Evolutionary conservation across 2,797 vertebrate species (phyloP), one percentile per base, ranked within the genome.

Genomic region (Babyrousa celebensis): DNA sequence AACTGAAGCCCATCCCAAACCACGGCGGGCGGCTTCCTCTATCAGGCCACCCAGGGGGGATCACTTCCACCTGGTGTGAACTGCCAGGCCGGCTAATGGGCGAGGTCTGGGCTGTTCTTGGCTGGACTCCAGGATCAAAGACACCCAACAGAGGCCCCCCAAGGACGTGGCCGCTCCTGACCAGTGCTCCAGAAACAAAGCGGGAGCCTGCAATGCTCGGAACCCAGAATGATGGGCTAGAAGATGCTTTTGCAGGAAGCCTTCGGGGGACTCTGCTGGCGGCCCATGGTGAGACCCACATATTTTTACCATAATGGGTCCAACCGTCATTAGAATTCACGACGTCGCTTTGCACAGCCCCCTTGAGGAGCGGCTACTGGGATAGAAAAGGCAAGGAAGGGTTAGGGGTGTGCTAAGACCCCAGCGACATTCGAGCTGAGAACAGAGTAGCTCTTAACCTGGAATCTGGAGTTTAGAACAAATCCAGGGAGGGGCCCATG

Each of bases 1-100:
- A 18, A 36, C 0, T 0, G 27, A 62, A 71, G 27, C 29, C 2
- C 10, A 0, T 8, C 3, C 1, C 0, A 32, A 18, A 48, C 60
- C 74, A 16, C 43, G 9, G 63, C 3, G 79, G 21, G 5, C 1
- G 52, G 78, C 18, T 52, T 21, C 36, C 29, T 4, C 11, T 2
- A 4, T 15, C 4, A 5, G 20, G 65, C 10, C 43, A 48, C 21
- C 52, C 43, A 25, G 32, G 5, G 6, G 54, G 43, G 5, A 12
- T 20, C 29, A 3, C 2, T 3, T 4, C 11, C 1, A 11, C 74
- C 16, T 0, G 36, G 27, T 36, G 12, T 16, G n/a, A 70, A 12
- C 78, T 4, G 17, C 72, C 71, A 60, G 27, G 71, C 48, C 12
- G 21, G 10, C 32, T 29, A 2, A 11, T 0, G 7, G 68, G 48